Evolutionary conservation across 2,888 invertebrate species (phyloP).

Genomic region (Pachliopta kotzebuea): DNA sequence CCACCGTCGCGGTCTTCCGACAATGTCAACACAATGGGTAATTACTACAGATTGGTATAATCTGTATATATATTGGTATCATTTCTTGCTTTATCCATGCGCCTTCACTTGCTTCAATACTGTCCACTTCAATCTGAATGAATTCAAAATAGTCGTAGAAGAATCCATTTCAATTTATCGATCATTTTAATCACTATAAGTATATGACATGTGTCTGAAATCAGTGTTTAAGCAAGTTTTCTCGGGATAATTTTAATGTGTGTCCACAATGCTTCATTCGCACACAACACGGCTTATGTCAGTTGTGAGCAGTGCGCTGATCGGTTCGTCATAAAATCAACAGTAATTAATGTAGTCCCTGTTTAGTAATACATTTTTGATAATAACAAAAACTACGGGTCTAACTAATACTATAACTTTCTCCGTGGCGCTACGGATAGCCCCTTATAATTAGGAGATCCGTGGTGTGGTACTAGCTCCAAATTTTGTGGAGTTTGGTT

Average conservation of each 20-base stretch:
- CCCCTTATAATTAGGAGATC: too few species aligned
- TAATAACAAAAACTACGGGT: too few species aligned
- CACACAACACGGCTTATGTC: slow-evolving; percentile 36
- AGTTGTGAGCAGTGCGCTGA: slow-evolving; percentile 36
- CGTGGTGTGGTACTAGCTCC: too few species aligned
- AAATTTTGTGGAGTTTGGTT: too few species aligned
- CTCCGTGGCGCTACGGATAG: too few species aligned
- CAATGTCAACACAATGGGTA: slow-evolving; percentile 75
- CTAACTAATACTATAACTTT: too few species aligned
- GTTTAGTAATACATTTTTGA: background rate
- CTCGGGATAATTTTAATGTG: background rate
- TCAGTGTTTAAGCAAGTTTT: background rate
- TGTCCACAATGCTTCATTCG: slow-evolving; percentile 7
- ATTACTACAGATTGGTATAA: slow-evolving; percentile 20
- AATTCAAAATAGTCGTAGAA: too few species aligned
- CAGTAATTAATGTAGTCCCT: background rate
- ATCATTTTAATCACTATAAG: background rate
- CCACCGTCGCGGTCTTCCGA: slow-evolving; percentile 74
- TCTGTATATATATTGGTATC: too few species aligned
- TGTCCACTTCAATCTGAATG: background rate
- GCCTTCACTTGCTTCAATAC: background rate
- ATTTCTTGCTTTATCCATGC: background rate
- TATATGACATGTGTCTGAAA: background rate
- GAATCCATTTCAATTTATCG: too few species aligned
- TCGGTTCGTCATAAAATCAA: slow-evolving; percentile 31